These are phyloP conservation scores for Epinotia demarniana DNA, from an alignment of 2,888 invertebrate genomes.

Conservation along the genomic window DNA sequence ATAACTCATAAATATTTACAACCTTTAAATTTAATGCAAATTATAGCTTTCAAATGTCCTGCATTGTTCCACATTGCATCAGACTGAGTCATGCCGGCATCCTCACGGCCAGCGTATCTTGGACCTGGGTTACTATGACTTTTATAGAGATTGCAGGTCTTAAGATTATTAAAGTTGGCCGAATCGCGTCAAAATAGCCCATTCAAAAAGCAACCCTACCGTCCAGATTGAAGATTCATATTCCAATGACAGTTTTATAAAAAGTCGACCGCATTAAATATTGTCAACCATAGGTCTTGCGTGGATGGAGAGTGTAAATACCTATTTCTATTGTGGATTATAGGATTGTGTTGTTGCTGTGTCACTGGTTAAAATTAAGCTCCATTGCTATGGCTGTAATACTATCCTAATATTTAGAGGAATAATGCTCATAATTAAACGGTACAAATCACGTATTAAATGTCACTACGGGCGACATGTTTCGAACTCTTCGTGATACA, in stretches of 20 bases:
- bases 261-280: too few relatives aligned
- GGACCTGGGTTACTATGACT: neutral
- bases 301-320: neutral
- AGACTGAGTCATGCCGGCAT: slow-evolving; percentile 27
- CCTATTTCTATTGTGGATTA: slow-evolving; percentile 14
- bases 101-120: neutral
- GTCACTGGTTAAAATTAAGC: slow-evolving; percentile 19
- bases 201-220: too few relatives aligned
- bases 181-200: too few relatives aligned
- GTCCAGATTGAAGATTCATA: too few relatives aligned
- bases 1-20: slow-evolving; percentile 17
- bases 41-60: slow-evolving; percentile 33
- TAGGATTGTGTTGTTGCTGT: slow-evolving; percentile 10
- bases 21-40: slow-evolving; percentile 33
- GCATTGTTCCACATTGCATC: slow-evolving; percentile 41
- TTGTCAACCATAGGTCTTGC: neutral
- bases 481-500: too few relatives aligned
- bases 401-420: neutral
- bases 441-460: too few relatives aligned
- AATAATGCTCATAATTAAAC: too few relatives aligned
- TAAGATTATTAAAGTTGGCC: too few relatives aligned
- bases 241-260: too few relatives aligned
- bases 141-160: neutral
- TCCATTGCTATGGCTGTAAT: neutral
- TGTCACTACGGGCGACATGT: too few relatives aligned